These are phyloP conservation scores for Meloidogyne exigua DNA, from an alignment of 1,140 invertebrate species.

Conservation along the genomic window DNA sequence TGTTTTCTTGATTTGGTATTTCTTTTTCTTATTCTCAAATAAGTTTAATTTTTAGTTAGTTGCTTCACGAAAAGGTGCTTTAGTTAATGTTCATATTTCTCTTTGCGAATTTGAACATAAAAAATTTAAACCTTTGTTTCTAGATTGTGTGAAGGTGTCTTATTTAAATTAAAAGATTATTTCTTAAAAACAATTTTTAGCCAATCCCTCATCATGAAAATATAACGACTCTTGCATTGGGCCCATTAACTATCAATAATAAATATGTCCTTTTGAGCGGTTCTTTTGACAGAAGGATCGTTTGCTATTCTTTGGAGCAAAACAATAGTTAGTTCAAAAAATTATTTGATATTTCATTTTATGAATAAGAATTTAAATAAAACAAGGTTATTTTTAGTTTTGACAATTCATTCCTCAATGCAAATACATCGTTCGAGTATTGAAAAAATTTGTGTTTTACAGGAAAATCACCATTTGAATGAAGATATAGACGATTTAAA, in stretches of 20 bases:
- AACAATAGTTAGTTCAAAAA: not conserved
- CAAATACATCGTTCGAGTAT: conserved; percentile 14
- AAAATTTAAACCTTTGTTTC: not conserved
- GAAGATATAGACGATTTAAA: too few species aligned
- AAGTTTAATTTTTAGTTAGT: not conserved
- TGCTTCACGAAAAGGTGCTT: not conserved
- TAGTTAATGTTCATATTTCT: not conserved
- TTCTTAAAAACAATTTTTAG: not conserved
- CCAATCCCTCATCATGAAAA: conserved; percentile 6
- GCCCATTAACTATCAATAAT: not conserved
- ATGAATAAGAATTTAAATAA: too few species aligned
- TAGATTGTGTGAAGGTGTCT: not conserved
- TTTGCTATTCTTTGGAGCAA: not conserved
- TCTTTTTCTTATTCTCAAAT: not conserved
- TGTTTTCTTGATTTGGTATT: not conserved
- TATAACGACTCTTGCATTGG: not conserved
- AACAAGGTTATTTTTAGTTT: not conserved
- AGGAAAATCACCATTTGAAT: not conserved
- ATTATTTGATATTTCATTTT: too few species aligned
- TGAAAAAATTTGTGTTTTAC: conserved; percentile 8
- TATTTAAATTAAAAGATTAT: not conserved
- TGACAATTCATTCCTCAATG: not conserved
- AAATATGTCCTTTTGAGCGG: not conserved
- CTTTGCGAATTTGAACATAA: not conserved
- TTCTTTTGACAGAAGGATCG: not conserved